A percentile compares a stretch with the other conserved stretches of the same genome.
These are phyloP conservation scores for Drosophila burlai DNA, from an alignment of 1,140 invertebrate genomes.

Conservation along the genomic window DNA sequence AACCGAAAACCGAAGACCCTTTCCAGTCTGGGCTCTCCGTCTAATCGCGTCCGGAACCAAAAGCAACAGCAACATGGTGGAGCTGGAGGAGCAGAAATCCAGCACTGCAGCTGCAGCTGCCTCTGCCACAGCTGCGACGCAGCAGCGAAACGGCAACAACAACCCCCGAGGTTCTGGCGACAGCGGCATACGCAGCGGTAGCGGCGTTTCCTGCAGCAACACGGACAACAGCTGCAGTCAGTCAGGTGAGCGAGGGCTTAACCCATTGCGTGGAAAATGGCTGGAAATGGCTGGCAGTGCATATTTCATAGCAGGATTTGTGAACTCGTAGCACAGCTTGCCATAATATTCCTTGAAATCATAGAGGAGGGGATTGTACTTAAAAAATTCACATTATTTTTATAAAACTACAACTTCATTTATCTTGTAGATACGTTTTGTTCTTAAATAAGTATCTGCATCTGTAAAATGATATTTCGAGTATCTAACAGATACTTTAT, in stretches of 20 bases:
- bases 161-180: conserved; percentile 65
- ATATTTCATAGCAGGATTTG: neutral
- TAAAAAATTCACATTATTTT: no score
- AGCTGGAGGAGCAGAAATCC: conserved; percentile 72
- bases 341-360: neutral
- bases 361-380: neutral
- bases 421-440: neutral
- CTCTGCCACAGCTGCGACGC: conserved; percentile 35
- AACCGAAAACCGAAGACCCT: conserved; percentile 40
- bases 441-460: neutral
- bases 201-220: conserved; percentile 73
- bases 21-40: conserved; percentile 32
- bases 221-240: conserved; percentile 82
- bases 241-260: conserved; percentile 75
- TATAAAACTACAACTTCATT: neutral
- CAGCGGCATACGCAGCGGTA: conserved; percentile 68
- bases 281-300: neutral
- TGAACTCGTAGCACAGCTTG: neutral
- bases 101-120: conserved; percentile 59
- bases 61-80: conserved; percentile 64
- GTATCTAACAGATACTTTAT: no score
- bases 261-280: conserved; percentile 9
- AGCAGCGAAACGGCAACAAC: conserved; percentile 43
- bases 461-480: neutral
- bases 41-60: conserved; percentile 19